phyloP scores from a whole-genome alignment of 1,140 invertebrate species.

The Pristionchus pacificus region DNA sequence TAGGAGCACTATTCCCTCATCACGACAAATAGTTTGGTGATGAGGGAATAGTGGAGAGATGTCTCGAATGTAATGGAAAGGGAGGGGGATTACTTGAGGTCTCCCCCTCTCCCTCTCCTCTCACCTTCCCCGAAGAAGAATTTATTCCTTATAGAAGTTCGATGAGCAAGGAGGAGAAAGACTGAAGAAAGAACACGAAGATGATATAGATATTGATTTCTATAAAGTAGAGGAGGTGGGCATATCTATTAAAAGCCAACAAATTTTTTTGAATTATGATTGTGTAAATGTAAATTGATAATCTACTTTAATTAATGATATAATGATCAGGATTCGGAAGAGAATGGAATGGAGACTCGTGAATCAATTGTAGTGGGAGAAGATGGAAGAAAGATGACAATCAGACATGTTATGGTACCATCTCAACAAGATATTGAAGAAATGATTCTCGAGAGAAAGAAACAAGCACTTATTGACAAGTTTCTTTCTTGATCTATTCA shows the following conservation, averaged over 20 bases:
- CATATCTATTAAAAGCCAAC: background rate
- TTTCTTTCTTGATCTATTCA: slow-evolving; percentile 15
- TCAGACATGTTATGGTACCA: slow-evolving; percentile 53
- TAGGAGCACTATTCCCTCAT: too few species aligned
- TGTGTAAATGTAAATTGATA: background rate
- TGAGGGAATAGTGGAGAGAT: too few species aligned
- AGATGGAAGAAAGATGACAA: slow-evolving; percentile 49
- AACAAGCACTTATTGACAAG: slow-evolving; percentile 37
- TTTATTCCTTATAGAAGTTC: slow-evolving; percentile 20
- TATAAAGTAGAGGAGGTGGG: slow-evolving; percentile 45
- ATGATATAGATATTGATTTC: slow-evolving; percentile 43
- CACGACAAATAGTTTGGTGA: too few species aligned
- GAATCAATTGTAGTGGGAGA: slow-evolving; percentile 52
- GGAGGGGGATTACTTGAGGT: too few species aligned
- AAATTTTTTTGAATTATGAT: slow-evolving; percentile 7
- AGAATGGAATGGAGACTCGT: slow-evolving; percentile 47
- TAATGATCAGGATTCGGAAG: slow-evolving; percentile 43
- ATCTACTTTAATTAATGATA: slow-evolving; percentile 15
- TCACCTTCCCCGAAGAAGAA: too few species aligned
- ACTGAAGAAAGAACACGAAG: slow-evolving; percentile 4
- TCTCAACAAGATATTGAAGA: slow-evolving; percentile 54
- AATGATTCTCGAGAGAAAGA: slow-evolving; percentile 52
- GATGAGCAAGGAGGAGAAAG: slow-evolving; percentile 14
- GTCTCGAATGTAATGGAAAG: too few species aligned
- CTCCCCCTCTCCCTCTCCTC: too few species aligned